Evolutionary conservation across 2,797 vertebrate species (phyloP).

Genomic region (Anableps anableps): DNA sequence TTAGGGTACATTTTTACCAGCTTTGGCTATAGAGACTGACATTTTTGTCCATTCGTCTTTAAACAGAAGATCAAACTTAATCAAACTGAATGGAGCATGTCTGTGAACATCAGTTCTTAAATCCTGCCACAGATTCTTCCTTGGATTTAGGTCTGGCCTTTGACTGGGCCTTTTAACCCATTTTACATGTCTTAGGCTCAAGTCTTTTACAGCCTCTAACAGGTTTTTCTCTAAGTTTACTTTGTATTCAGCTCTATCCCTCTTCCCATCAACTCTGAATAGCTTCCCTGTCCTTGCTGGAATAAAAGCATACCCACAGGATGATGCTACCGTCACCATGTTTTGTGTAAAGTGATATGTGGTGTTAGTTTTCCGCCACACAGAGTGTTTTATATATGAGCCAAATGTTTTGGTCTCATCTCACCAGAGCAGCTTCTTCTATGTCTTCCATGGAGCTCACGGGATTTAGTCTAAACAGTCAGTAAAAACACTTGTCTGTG

Average conservation of each 20-base stretch:
- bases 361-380: background rate
- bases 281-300: background rate
- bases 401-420: background rate
- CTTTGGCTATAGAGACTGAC: background rate
- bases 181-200: background rate
- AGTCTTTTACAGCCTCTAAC: background rate
- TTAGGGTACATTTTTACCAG: background rate
- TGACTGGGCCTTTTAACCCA: background rate
- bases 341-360: background rate
- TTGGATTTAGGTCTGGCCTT: background rate
- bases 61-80: background rate
- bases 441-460: background rate
- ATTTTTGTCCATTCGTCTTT: background rate
- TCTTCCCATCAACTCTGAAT: background rate
- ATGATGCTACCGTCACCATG: background rate
- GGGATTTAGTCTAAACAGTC: background rate
- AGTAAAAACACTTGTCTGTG: background rate
- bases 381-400: background rate
- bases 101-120: background rate
- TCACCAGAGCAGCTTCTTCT: background rate
- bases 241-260: background rate
- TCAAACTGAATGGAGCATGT: background rate
- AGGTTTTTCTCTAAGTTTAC: background rate
- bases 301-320: background rate
- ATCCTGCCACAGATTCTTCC: background rate